phyloP scores from a whole-genome alignment of 2,797 vertebrate species.

The Tokudaia muenninki region DNA sequence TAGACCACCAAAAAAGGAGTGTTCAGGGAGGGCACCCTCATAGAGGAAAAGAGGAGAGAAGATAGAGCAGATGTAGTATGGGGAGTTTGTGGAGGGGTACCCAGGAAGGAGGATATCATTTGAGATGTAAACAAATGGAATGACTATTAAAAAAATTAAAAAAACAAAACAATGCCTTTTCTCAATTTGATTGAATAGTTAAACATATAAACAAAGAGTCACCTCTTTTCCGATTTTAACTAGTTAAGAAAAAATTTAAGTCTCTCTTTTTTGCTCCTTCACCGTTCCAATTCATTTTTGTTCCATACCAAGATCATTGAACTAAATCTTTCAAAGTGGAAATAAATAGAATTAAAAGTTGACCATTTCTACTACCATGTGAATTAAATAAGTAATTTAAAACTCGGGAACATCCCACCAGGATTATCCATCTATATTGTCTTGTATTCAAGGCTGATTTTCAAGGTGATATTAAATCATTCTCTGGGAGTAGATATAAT shows the following conservation, averaged over 20 bases:
- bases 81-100: too few species aligned
- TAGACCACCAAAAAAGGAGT: too few species aligned
- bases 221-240: background rate
- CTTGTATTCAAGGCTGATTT: slow-evolving; percentile 13
- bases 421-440: background rate
- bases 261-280: background rate
- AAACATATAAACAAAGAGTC: background rate
- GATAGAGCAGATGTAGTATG: too few species aligned
- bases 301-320: background rate
- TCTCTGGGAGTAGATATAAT: background rate
- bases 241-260: slow-evolving; percentile 23
- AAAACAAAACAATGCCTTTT: background rate
- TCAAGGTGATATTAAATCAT: slow-evolving; percentile 26
- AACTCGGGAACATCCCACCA: background rate
- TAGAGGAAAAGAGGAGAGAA: too few species aligned
- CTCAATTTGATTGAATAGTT: background rate
- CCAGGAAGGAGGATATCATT: too few species aligned
- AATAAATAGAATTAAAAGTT: background rate
- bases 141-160: too few species aligned
- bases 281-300: background rate
- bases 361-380: background rate
- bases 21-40: too few species aligned
- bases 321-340: background rate
- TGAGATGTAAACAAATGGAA: too few species aligned
- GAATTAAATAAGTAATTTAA: slow-evolving; percentile 51